These are phyloP conservation scores for Limosa lapponica DNA, from an alignment of 2,797 vertebrate genomes.

Conservation along the genomic window DNA sequence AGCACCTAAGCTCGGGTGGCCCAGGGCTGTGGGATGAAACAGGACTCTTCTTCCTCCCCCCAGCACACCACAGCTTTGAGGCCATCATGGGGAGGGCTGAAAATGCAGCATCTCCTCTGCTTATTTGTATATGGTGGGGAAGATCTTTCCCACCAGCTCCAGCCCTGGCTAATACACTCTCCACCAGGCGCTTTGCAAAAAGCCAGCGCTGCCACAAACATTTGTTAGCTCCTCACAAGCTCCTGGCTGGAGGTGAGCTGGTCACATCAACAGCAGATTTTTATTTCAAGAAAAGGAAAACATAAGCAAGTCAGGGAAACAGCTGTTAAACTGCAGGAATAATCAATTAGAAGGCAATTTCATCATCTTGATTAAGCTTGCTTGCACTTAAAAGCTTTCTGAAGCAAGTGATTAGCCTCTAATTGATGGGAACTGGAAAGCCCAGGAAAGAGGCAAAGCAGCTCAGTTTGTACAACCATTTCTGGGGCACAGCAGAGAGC, in stretches of 20 bases:
- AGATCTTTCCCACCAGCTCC: background rate
- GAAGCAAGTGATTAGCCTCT: conserved; percentile 43
- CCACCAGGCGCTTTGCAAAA: background rate
- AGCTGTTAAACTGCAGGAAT: conserved; percentile 62
- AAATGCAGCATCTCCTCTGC: background rate
- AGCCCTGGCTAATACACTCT: background rate
- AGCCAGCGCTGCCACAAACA: background rate
- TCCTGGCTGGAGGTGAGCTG: conserved; percentile 49
- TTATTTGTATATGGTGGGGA: background rate
- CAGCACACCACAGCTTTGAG: conserved; percentile 59
- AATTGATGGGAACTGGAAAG: conserved; percentile 17
- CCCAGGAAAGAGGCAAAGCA: background rate
- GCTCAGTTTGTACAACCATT: background rate
- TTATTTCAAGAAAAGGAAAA: background rate
- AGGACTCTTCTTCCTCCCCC: conserved; percentile 28
- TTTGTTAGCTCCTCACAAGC: background rate
- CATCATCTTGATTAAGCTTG: conserved; percentile 40
- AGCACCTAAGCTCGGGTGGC: conserved; percentile 75
- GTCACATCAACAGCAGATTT: background rate
- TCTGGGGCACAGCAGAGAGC: background rate
- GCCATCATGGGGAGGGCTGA: background rate
- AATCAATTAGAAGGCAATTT: conserved; percentile 64
- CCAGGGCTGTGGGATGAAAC: conserved; percentile 66
- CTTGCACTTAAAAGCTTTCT: conserved; percentile 52
- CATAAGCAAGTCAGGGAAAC: conserved; percentile 19